Conservation (phyloP, 2,888 invertebrate species). For the Drosophila bunnanda region DNA sequence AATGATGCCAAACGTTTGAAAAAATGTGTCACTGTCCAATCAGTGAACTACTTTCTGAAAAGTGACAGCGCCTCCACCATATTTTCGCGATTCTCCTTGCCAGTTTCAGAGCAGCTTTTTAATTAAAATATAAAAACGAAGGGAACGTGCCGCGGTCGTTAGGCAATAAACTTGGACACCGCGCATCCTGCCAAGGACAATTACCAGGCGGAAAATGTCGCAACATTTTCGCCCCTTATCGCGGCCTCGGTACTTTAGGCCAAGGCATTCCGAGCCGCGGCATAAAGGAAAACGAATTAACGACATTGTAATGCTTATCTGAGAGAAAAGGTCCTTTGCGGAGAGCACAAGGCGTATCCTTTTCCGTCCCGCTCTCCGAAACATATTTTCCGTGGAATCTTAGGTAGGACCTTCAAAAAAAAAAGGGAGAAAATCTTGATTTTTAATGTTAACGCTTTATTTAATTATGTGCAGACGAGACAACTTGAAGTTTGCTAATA, state of each 20-base stretch:
- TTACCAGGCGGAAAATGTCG: conserved; percentile 72
- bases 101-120: conserved; percentile 31
- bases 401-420: conserved; percentile 36
- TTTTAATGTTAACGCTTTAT: conserved; percentile 82
- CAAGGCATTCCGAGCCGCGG: conserved; percentile 59
- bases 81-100: not conserved
- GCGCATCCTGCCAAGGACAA: conserved; percentile 60
- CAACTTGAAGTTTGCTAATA: conserved; percentile 53
- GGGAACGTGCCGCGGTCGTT: conserved; percentile 80
- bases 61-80: conserved; percentile 1
- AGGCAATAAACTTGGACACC: conserved; percentile 82
- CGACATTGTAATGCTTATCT: conserved; percentile 55
- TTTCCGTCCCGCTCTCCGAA: conserved; percentile 38
- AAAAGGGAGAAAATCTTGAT: conserved; percentile 33
- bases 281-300: conserved; percentile 50
- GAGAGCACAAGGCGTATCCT: conserved; percentile 30
- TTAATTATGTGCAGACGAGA: conserved; percentile 76
- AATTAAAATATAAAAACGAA: conserved; percentile 55
- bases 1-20: not conserved
- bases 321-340: conserved; percentile 40
- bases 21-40: conserved; percentile 25
- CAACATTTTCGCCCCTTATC: conserved; percentile 69
- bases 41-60: conserved; percentile 36
- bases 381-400: conserved; percentile 53
- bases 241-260: conserved; percentile 49